Conservation (phyloP, 2,113 vertebrate genomes). For the Oryzias woworae region DNA sequence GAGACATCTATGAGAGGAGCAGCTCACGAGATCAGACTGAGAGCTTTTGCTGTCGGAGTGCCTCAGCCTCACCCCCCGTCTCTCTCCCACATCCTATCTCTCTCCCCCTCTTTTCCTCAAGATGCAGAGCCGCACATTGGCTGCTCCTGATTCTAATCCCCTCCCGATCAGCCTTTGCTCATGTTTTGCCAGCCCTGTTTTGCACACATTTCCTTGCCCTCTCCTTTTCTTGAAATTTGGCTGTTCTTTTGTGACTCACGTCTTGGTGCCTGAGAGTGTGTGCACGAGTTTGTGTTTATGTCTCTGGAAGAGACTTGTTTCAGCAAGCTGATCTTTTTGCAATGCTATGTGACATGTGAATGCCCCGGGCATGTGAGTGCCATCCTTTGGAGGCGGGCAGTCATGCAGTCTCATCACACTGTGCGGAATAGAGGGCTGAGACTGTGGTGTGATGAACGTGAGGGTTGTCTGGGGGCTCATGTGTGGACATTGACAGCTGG, state of each 20-base stretch:
- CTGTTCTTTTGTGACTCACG: slow-evolving; percentile 50
- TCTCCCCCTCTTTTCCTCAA: slow-evolving; percentile 60
- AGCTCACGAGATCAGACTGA: slow-evolving; percentile 68
- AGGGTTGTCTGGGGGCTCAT: slow-evolving; percentile 15
- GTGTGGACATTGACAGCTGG: slow-evolving; percentile 29
- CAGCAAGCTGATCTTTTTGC: slow-evolving; percentile 20
- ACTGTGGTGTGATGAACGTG: slow-evolving; percentile 8
- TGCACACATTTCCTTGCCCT: slow-evolving; percentile 40
- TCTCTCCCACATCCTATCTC: slow-evolving; percentile 41
- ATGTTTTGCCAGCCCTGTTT: slow-evolving; percentile 50
- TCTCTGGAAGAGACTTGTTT: slow-evolving; percentile 33
- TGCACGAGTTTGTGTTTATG: neutral
- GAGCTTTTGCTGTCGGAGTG: slow-evolving; percentile 70
- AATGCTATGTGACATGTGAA: slow-evolving; percentile 35
- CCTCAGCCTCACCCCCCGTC: slow-evolving; percentile 52
- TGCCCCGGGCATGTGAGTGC: slow-evolving; percentile 13
- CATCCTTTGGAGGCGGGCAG: slow-evolving; percentile 3
- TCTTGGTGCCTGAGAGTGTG: slow-evolving; percentile 3
- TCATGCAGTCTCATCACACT: slow-evolving; percentile 27
- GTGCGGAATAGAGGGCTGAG: slow-evolving; percentile 12
- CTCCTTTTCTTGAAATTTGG: slow-evolving; percentile 53
- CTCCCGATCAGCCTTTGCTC: slow-evolving; percentile 58
- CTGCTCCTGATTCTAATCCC: slow-evolving; percentile 66
- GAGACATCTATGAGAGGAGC: slow-evolving; percentile 49
- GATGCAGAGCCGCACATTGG: slow-evolving; percentile 77